Percentiles rank a stretch among this genome's conserved stretches.
Evolutionary conservation across 2,888 invertebrate genomes (phyloP).

Genomic region (Epistrophella euchroma): DNA sequence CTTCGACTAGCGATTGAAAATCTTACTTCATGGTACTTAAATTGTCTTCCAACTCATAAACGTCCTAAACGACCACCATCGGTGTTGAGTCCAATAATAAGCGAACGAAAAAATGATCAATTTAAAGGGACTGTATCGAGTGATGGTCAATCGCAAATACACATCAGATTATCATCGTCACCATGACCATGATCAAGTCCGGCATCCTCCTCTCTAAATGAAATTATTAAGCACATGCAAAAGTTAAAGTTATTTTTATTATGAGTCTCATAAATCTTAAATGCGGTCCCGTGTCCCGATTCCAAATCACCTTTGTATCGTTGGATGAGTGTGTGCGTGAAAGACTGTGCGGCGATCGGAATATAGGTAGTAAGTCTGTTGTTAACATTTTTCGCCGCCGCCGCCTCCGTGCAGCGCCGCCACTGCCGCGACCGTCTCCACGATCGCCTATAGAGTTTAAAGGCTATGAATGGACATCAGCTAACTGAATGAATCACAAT

Average conservation of each 20-base stretch:
- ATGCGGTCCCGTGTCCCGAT: conserved; percentile 63
- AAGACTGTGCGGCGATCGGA: conserved; percentile 19
- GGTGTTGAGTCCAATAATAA: conserved; percentile 22
- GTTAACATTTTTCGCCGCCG: conserved; percentile 55
- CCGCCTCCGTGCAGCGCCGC: no score
- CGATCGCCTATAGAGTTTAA: conserved; percentile 67
- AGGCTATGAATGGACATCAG: conserved; percentile 69
- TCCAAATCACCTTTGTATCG: conserved; percentile 43
- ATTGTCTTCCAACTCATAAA: conserved; percentile 62
- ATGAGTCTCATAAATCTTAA: conserved; percentile 74
- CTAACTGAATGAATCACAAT: conserved; percentile 75
- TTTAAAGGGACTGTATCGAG: conserved; percentile 1
- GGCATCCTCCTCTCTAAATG: conserved; percentile 58
- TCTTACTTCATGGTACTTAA: conserved; percentile 37
- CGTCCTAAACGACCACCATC: conserved; percentile 67
- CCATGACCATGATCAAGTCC: conserved; percentile 21
- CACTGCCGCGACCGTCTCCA: conserved; percentile 5
- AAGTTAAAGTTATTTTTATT: conserved; percentile 67
- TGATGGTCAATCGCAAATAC: background rate
- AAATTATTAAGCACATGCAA: conserved; percentile 71
- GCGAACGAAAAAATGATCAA: background rate
- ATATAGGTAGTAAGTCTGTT: conserved; percentile 59
- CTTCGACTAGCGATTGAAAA: conserved; percentile 13
- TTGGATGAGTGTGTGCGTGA: background rate
- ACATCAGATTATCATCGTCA: conserved; percentile 27